phyloP scores from a whole-genome alignment of 2,888 invertebrate species.

The Strigamia crassipes region DNA sequence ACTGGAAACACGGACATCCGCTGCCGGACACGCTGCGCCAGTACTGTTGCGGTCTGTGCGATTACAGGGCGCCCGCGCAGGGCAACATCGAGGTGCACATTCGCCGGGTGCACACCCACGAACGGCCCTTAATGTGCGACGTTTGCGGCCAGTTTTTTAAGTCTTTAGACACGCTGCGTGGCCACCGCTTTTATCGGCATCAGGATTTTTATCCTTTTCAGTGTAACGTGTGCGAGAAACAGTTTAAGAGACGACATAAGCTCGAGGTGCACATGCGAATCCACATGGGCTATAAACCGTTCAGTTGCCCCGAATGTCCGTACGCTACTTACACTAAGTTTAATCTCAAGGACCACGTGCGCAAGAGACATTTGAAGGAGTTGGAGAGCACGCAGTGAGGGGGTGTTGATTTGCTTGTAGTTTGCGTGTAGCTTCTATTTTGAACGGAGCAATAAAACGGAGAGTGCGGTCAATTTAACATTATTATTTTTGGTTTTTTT shows the following conservation, averaged over 20 bases:
- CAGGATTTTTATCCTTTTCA: slow-evolving; percentile 45
- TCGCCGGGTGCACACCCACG: slow-evolving; percentile 42
- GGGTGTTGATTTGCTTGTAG: neutral
- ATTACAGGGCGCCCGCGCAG: slow-evolving; percentile 43
- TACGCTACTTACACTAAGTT: slow-evolving; percentile 46
- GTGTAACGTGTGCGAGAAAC: slow-evolving; percentile 45
- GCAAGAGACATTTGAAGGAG: slow-evolving; percentile 44
- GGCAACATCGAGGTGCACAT: slow-evolving; percentile 46
- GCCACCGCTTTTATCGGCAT: slow-evolving; percentile 45
- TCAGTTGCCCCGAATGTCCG: slow-evolving; percentile 41
- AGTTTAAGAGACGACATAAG: slow-evolving; percentile 42
- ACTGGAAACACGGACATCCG: slow-evolving; percentile 42
- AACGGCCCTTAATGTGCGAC: slow-evolving; percentile 43
- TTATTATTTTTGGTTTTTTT: no score
- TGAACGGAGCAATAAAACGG: neutral
- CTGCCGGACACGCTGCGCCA: slow-evolving; percentile 37
- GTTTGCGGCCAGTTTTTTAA: slow-evolving; percentile 46
- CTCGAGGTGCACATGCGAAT: slow-evolving; percentile 45
- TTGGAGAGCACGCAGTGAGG: neutral
- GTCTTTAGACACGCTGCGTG: slow-evolving; percentile 37
- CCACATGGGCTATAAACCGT: slow-evolving; percentile 44
- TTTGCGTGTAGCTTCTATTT: neutral
- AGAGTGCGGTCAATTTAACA: neutral
- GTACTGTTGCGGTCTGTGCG: slow-evolving; percentile 44
- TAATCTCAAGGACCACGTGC: slow-evolving; percentile 43